These are phyloP conservation scores for Urocolius indicus DNA, from an alignment of 2,113 vertebrate species.

Conservation along the genomic window DNA sequence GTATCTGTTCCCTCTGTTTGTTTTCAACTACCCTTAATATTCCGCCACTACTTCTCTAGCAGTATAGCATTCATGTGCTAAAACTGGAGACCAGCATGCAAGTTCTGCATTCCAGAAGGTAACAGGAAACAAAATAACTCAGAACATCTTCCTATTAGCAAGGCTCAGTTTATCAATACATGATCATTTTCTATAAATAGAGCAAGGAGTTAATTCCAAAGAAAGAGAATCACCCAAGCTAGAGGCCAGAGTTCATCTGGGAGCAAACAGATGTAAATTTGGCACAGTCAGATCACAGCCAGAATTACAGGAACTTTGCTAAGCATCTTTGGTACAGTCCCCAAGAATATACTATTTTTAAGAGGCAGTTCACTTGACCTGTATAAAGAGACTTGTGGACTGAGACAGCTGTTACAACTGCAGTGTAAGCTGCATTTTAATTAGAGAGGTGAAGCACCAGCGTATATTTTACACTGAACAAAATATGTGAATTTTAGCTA, in stretches of 20 bases:
- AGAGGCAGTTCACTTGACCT: neutral
- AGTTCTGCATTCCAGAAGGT: neutral
- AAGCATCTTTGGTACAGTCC: neutral
- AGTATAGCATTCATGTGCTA: fast-evolving
- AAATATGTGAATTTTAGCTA: neutral
- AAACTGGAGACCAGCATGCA: neutral
- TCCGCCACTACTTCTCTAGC: neutral
- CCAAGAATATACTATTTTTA: neutral
- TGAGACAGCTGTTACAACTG: neutral
- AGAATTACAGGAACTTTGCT: neutral
- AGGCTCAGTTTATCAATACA: neutral
- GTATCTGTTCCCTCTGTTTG: neutral
- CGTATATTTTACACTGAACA: neutral
- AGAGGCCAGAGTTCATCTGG: neutral
- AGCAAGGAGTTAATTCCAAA: neutral
- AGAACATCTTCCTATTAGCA: neutral
- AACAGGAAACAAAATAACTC: neutral
- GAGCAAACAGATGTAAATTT: neutral
- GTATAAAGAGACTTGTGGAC: neutral
- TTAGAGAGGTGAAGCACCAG: neutral
- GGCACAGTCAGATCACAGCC: neutral
- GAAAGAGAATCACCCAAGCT: neutral
- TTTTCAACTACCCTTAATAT: neutral
- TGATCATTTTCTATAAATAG: neutral
- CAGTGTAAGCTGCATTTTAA: too few species aligned